These are phyloP conservation scores for Choloepus hoffmanni DNA, from an alignment of 2,113 vertebrate genomes.

Conservation along the genomic window DNA sequence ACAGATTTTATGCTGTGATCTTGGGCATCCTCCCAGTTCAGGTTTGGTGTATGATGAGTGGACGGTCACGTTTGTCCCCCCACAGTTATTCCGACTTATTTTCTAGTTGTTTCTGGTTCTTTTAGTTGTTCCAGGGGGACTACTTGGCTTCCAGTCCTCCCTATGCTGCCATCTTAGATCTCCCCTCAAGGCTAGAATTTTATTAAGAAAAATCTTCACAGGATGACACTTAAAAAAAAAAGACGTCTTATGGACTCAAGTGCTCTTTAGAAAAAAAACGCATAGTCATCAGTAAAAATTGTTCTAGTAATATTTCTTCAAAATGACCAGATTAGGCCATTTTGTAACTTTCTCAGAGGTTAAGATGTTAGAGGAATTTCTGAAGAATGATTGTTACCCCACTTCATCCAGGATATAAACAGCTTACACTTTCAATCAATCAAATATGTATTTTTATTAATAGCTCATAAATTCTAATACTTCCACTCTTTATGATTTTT, in stretches of 20 bases:
- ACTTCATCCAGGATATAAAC: slow-evolving; percentile 42
- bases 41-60: too few relatives aligned
- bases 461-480: not conserved
- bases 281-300: not conserved
- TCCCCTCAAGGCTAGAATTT: not conserved
- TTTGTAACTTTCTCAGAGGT: not conserved
- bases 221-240: not conserved
- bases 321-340: not conserved
- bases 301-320: not conserved
- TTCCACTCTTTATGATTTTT: not conserved
- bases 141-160: too few relatives aligned
- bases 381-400: not conserved
- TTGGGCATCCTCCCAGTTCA: too few relatives aligned
- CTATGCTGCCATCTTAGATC: too few relatives aligned
- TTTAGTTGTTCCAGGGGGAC: too few relatives aligned
- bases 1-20: too few relatives aligned
- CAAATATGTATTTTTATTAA: slow-evolving; percentile 13
- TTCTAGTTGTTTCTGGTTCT: too few relatives aligned
- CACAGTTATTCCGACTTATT: too few relatives aligned
- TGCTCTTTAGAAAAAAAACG: not conserved
- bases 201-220: slow-evolving; percentile 38
- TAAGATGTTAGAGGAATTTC: not conserved
- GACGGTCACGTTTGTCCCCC: too few relatives aligned
- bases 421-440: slow-evolving; percentile 20
- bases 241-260: not conserved